Percentiles rank a stretch among this genome's conserved stretches.
These are phyloP conservation scores for Trachelus tabidus DNA, from an alignment of 2,888 invertebrate genomes.

Conservation along the genomic window DNA sequence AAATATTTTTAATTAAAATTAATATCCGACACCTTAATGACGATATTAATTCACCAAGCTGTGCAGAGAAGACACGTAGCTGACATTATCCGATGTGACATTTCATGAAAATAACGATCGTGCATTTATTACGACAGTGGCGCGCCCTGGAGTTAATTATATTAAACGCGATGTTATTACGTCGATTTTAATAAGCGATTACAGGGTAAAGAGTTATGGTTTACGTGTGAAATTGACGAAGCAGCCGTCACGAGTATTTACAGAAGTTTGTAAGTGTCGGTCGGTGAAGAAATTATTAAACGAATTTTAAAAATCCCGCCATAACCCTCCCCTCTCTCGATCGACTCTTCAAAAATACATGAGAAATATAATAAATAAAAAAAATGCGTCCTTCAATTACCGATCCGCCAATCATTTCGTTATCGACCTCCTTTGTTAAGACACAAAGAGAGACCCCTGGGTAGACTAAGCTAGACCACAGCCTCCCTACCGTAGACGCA, in stretches of 20 bases:
- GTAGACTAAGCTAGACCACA: conserved; percentile 19
- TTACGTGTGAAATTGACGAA: no score
- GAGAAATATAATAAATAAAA: background rate
- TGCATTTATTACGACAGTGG: conserved; percentile 38
- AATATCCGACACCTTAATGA: no score
- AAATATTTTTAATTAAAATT: no score
- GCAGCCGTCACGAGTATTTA: no score
- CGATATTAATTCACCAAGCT: no score
- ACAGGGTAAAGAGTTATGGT: no score
- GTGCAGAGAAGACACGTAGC: conserved; percentile 23
- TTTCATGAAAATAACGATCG: conserved; percentile 55
- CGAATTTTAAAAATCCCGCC: no score
- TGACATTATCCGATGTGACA: conserved; percentile 54
- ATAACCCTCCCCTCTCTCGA: no score
- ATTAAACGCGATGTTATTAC: conserved; percentile 58
- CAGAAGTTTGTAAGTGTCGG: no score
- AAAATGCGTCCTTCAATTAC: conserved; percentile 50
- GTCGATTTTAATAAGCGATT: conserved; percentile 43
- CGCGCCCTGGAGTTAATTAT: conserved; percentile 46
- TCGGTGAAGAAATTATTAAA: no score
- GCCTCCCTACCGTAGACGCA: conserved; percentile 43
- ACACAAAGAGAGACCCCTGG: no score
- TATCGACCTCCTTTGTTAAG: conserved; percentile 52
- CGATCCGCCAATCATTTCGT: conserved; percentile 56
- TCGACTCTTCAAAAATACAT: no score